Percentiles rank a stretch among this genome's conserved stretches.
These are phyloP conservation scores for Drosophila ananassae DNA, from an alignment of 1,140 invertebrate genomes.

Conservation along the genomic window DNA sequence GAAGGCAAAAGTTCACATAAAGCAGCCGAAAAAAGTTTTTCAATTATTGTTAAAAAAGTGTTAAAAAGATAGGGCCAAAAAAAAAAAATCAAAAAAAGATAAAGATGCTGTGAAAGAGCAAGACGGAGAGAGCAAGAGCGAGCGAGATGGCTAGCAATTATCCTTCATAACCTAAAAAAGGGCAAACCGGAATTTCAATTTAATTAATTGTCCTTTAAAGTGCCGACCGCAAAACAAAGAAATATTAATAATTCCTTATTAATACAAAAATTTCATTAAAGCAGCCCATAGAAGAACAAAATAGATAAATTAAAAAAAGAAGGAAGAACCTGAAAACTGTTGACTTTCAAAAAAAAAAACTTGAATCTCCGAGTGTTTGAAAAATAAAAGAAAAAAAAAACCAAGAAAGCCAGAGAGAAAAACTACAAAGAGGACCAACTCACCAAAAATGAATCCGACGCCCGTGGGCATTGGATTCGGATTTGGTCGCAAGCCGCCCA, in stretches of 20 bases:
- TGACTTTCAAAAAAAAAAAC: background rate
- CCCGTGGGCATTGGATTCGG: conserved; percentile 79
- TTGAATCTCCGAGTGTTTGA: background rate
- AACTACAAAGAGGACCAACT: conserved; percentile 6
- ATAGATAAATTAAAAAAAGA: background rate
- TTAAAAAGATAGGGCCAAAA: conserved; percentile 59
- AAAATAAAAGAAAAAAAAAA: background rate
- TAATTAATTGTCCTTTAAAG: conserved; percentile 46
- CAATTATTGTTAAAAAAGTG: conserved; percentile 81
- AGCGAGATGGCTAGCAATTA: conserved; percentile 29
- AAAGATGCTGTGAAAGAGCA: conserved; percentile 1
- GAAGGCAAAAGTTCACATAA: conserved; percentile 73
- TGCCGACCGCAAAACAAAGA: background rate
- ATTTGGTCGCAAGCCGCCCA: conserved; percentile 68
- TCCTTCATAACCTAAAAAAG: conserved; percentile 45
- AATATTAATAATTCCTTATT: background rate
- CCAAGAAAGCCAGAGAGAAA: background rate
- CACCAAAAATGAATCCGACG: conserved; percentile 77
- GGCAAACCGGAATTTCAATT: conserved; percentile 45
- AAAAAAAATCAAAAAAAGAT: background rate
- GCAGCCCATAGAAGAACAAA: conserved; percentile 6
- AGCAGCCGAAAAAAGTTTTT: conserved; percentile 74
- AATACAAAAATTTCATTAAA: background rate
- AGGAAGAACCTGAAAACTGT: background rate
- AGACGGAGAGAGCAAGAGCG: conserved; percentile 4